Conservation (phyloP, 1,140 invertebrate species). For the Drosophila virilis region DNA sequence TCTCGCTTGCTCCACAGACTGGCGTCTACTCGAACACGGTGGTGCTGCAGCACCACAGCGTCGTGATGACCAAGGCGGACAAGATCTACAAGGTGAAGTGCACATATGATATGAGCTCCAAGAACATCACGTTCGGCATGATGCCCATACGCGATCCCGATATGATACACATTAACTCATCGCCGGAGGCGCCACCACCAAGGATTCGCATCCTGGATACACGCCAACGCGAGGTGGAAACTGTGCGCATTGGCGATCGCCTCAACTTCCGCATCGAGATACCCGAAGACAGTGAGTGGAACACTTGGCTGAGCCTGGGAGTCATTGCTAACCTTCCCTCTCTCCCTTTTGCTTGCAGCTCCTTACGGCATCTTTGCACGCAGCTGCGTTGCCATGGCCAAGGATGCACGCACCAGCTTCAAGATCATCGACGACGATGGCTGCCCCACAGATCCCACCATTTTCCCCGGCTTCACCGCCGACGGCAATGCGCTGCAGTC, state of each 20-base stretch:
- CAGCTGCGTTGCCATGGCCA: conserved; percentile 98
- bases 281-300: conserved; percentile 94
- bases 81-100: conserved; percentile 99
- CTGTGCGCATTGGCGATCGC: conserved; percentile 96
- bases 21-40: conserved; percentile 97
- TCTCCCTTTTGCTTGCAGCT: conserved; percentile 86
- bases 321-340: no score
- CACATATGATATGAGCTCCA: conserved; percentile 97
- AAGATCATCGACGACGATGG: conserved; percentile 98
- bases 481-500: conserved; percentile 95
- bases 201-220: conserved; percentile 95
- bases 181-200: conserved; percentile 96
- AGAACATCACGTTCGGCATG: conserved; percentile 98
- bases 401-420: conserved; percentile 97
- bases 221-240: conserved; percentile 94
- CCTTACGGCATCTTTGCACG: conserved; percentile 98
- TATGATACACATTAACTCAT: conserved; percentile 97
- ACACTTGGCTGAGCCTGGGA: not conserved
- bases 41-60: conserved; percentile 97
- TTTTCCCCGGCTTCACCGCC: conserved; percentile 95
- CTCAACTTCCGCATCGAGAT: conserved; percentile 98
- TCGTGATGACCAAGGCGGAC: conserved; percentile 98
- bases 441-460: conserved; percentile 96
- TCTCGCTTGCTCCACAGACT: conserved; percentile 87
- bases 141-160: conserved; percentile 97